Base-by-base conservation (phyloP, 2,113 vertebrate species). In the Typhlomys cinereus region DNA sequence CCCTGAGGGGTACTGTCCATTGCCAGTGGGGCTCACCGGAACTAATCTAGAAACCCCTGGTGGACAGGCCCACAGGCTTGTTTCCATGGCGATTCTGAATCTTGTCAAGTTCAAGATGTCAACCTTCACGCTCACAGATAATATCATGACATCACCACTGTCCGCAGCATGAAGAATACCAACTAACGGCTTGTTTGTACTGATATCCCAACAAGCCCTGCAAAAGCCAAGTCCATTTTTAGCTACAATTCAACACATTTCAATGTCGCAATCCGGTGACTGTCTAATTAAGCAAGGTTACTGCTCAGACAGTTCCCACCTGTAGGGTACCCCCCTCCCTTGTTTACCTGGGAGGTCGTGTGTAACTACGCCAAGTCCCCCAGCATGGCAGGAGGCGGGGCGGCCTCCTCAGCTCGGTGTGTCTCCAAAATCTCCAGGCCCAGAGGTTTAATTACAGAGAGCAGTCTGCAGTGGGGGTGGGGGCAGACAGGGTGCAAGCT, bases 291-390 rank as follows among this genome's bases (percentile, higher is more conserved):
- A 96, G 97, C 87, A 91, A 90, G 6, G 9, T 48, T 82, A 96
- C 96, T 98, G 98, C 98, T 98, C 98, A 98, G 98, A 98, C 97
- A 97, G 97, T 98, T 98, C 98, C 98, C 97, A 97, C 97, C 97
- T 97, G 97, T 97, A 93, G 96, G n/a, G n/a, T n/a, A n/a, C n/a
- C n/a, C 97, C 91, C 94, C 95, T 92, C 98, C 97, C 97, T 98
- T 99, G 99, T 99, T 99, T 99, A 99, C 98, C 98, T 99, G 98
- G 97, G 98, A 99, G 99, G 97, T 98, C 98, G 96, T 98, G 98
- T 99, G 99, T 98, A 98, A 99, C 98, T 98, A 98, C 99, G 99
- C 98, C 98, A 99, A 98, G 98, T 98, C 98, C 98, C 98, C 98
- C 97, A 98, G 98, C 98, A 98, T 98, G 96, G 97, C 98, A 96